Conservation (phyloP, 2,113 vertebrate species). For the Petrocephalus microphthalmus region DNA sequence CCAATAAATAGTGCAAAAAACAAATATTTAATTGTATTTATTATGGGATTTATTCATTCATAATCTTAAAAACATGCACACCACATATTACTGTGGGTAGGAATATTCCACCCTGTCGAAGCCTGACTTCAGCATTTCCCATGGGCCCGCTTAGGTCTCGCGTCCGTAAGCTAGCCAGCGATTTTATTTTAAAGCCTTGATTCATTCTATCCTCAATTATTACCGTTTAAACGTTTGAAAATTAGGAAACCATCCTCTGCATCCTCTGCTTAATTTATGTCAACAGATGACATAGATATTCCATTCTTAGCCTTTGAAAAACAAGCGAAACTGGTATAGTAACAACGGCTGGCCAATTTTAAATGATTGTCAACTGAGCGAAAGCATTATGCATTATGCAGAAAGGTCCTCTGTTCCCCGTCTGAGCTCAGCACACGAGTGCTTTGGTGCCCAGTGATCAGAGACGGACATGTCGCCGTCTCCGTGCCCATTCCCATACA, state of each 20-base stretch:
- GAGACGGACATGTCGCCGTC: neutral
- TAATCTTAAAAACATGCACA: neutral
- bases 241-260: neutral
- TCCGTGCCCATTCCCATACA: neutral
- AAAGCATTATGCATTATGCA: neutral
- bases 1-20: neutral
- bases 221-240: neutral
- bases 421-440: neutral
- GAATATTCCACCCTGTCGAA: neutral
- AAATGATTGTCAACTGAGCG: neutral
- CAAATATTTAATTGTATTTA: neutral
- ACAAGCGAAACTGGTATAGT: neutral
- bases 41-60: neutral
- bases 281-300: neutral
- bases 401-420: neutral
- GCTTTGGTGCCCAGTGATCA: neutral
- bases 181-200: neutral
- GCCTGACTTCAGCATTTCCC: neutral
- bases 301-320: neutral
- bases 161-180: neutral
- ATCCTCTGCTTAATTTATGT: neutral
- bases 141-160: neutral
- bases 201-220: neutral
- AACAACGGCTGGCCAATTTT: neutral
- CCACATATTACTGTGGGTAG: neutral